These are phyloP conservation scores for Isotomurus palustris DNA, from an alignment of 2,888 invertebrate genomes.

Conservation along the genomic window DNA sequence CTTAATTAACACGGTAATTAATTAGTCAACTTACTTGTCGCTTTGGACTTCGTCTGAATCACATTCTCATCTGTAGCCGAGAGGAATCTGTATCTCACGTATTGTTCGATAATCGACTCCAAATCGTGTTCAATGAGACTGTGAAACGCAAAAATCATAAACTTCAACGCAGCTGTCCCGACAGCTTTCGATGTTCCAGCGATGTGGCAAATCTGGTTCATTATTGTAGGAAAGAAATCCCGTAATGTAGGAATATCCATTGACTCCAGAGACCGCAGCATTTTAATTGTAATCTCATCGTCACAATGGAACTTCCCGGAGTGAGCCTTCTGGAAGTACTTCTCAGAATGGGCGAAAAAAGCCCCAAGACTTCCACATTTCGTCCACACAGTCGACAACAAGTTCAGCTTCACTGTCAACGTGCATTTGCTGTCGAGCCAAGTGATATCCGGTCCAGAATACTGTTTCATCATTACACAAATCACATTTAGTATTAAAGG, in stretches of 20 bases:
- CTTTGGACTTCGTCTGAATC: constrained; percentile 1
- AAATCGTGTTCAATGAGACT: constrained; percentile 37
- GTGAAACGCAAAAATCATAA: constrained; percentile 44
- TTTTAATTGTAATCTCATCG: constrained; percentile 43
- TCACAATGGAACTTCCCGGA: constrained; percentile 41
- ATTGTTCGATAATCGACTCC: constrained; percentile 43
- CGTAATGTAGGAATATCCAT: constrained; percentile 42
- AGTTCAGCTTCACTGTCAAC: constrained; percentile 39
- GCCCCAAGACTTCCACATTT: constrained; percentile 44
- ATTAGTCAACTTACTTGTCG: constrained; percentile 18
- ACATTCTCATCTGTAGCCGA: constrained; percentile 17
- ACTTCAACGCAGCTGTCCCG: constrained; percentile 41
- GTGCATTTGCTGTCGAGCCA: constrained; percentile 46
- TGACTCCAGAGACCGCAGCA: constrained; percentile 38
- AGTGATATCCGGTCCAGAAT: constrained; percentile 44
- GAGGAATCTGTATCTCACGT: constrained; percentile 35
- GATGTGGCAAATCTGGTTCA: constrained; percentile 43
- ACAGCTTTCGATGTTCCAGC: constrained; percentile 38
- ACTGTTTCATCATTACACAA: too few relatives aligned
- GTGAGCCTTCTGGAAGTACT: constrained; percentile 32
- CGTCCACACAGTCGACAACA: constrained; percentile 43
- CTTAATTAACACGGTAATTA: constrained; percentile 1
- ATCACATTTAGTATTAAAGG: too few relatives aligned
- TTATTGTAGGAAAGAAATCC: constrained; percentile 45
- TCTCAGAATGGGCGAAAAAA: constrained; percentile 45